Conservation (phyloP, 2,888 invertebrate genomes). For the Helleia helle region DNA sequence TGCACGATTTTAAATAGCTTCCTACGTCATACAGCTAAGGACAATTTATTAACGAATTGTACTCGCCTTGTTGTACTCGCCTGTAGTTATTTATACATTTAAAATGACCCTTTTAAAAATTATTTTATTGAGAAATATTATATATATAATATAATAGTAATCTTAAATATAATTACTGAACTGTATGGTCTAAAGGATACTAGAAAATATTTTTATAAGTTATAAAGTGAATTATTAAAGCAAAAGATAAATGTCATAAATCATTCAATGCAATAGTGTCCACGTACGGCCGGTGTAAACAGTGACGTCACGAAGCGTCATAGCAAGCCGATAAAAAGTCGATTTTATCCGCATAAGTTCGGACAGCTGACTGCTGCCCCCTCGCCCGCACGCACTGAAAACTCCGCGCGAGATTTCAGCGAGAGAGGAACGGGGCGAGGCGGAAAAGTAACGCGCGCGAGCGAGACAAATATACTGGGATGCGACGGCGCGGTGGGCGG, state of each 20-base stretch:
- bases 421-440: conserved; percentile 32
- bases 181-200: too few relatives aligned
- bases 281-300: conserved; percentile 52
- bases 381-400: conserved; percentile 50
- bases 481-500: conserved; percentile 66
- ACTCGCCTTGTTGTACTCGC: too few relatives aligned
- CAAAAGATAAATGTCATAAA: conserved; percentile 9
- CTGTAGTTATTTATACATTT: too few relatives aligned
- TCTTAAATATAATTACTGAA: too few relatives aligned
- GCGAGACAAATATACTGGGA: conserved; percentile 40
- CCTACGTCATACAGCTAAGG: conserved; percentile 7
- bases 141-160: too few relatives aligned
- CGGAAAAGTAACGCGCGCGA: conserved; percentile 24
- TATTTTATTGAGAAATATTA: too few relatives aligned
- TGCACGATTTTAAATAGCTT: conserved; percentile 48
- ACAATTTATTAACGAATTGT: too few relatives aligned
- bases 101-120: too few relatives aligned
- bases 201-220: too few relatives aligned
- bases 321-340: conserved; percentile 69
- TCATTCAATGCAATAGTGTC: conserved; percentile 18
- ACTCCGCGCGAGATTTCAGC: conserved; percentile 63
- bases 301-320: conserved; percentile 73
- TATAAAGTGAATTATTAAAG: background rate
- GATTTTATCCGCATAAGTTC: conserved; percentile 73
- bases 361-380: conserved; percentile 68